phyloP scores from a whole-genome alignment of 2,113 vertebrate genomes.

The Lates calcarifer region DNA sequence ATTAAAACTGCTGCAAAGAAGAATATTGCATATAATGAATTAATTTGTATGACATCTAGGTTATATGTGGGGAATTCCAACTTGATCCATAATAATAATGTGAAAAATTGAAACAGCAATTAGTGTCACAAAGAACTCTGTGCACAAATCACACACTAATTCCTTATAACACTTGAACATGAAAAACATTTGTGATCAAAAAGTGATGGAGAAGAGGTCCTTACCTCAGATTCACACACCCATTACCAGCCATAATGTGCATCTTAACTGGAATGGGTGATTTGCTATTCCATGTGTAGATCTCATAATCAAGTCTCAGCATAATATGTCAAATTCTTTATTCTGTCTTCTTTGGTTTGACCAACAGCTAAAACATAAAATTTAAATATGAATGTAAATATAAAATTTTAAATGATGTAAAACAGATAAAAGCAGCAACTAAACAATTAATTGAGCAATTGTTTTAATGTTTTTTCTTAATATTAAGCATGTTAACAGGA shows the following conservation, averaged over 20 bases:
- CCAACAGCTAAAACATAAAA: background rate
- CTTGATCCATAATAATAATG: constrained; percentile 13
- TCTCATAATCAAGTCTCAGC: too few species aligned
- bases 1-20: constrained; percentile 22
- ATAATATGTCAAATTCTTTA: too few species aligned
- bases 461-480: background rate
- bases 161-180: background rate
- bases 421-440: background rate
- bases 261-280: too few species aligned
- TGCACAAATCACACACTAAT: background rate
- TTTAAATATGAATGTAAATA: too few species aligned
- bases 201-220: background rate
- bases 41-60: background rate
- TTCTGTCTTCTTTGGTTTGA: too few species aligned
- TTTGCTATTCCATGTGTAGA: too few species aligned
- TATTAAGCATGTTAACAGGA: background rate
- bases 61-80: constrained; percentile 28
- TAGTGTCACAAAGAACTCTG: background rate
- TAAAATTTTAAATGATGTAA: background rate
- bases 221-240: background rate
- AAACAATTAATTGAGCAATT: background rate
- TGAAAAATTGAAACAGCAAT: background rate
- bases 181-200: background rate
- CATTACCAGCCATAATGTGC: too few species aligned
- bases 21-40: constrained; percentile 22